Evolutionary conservation across 2,797 vertebrate genomes (phyloP), one percentile per base, ranked within the genome.

Genomic region (Anguilla megastoma): DNA sequence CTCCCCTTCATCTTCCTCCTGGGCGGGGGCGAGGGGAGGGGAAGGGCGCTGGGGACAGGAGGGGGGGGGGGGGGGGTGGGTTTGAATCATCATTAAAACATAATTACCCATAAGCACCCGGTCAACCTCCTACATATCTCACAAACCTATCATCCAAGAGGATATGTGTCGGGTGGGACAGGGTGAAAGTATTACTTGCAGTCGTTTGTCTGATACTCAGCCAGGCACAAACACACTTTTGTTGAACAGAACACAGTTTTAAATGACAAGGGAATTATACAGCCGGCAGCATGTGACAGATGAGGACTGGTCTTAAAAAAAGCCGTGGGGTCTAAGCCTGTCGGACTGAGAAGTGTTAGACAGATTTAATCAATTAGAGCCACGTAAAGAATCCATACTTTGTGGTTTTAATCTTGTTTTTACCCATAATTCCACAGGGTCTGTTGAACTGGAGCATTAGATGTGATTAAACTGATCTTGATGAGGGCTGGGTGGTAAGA

Each of bases 1-100:
- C 89, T 97, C 97, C 86, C 90, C 93, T 84, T 93, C 92, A 36
- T 97, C 98, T 5, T 98, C 97, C 71, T 98, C 98, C 83, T 95
- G 90, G 85, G 97, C 95, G 16, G 95, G 84, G 89, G 95, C 95
- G 66, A 97, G 92, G 41, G 95, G 96, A 82, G 97, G 97, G 89
- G 97, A 94, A 21, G 95, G 96, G 80, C 95, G 95, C 97, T 99
- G 95, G 86, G 89, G 83, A 36, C 88, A 91, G 48, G 58, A 84
- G 85, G 92, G 30, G 92, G 88, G 7, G n/a, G 89, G 45, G 2
- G 54, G 7, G 54, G 54, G 54, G 3, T 8, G 9, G 56, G 71
- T 30, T 12, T 89, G 6, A 79, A 83, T 24, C 89, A 10, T 66
- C 10, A 74, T 10, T 56, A 87, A 82, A 89, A 50, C 50, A 85